Base-by-base conservation (phyloP, 2,113 vertebrate species). In the Equus przewalskii region DNA sequence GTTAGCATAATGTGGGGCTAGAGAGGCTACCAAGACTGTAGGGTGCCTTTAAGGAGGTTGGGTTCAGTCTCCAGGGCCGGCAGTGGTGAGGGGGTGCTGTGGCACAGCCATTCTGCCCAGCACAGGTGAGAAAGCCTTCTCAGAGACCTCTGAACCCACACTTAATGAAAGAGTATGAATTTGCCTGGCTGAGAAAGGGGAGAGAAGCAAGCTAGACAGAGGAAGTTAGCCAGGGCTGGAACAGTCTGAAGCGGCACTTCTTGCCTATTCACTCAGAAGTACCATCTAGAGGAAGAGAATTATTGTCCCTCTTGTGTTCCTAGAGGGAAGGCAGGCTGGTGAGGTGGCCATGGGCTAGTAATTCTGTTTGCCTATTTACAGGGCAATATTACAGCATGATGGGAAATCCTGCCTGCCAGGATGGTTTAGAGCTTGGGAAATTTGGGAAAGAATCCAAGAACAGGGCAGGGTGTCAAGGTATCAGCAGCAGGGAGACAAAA, bases 401-500 rank as follows among this genome's bases (percentile, higher is more conserved):
- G 67, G 44, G 75, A 87, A 96, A 85, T 18, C 6, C 22, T 78
- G 49, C 26, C 22, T 94, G 46, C 72, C 84, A 94, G 76, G 22
- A 67, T 72, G 49, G n/a, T 79, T 91, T 94, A 82, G 54, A 96
- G 88, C 33, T 72, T 92, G 51, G 70, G 41, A 96, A 90, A 80
- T 65, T 82, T 84, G 90, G 94, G 58, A 81, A 92, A 73, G 67
- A 95, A 95, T 88, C 91, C 92, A 97, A 82, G 84, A 92, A 92
- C 56, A 93, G 51, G 51, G 19, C n/a, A 92, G 46, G 33, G 60
- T 97, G 60, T 96, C 87, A 36, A 83, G 75, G 70, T 94, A 83
- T 96, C 85, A 93, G 76, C 82, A 64, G 36, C 80, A 96, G 76
- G 76, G 54, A 96, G 70, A 96, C 81, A 94, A 97, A 95, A 87